phyloP scores from a whole-genome alignment of 2,888 invertebrate genomes.

The Drosophila anomelani region DNA sequence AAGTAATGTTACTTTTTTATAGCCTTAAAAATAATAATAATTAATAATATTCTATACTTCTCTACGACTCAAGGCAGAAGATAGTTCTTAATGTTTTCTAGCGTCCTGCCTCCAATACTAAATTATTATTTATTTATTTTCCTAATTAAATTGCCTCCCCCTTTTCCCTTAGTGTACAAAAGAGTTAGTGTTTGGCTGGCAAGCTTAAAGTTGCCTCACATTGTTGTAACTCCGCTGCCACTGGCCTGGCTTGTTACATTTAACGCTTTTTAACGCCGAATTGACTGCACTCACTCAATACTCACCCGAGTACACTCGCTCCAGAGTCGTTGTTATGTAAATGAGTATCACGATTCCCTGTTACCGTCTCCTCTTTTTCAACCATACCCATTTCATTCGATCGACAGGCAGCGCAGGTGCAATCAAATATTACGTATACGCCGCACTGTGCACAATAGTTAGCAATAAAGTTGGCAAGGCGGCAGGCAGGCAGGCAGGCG shows the following conservation, averaged over 20 bases:
- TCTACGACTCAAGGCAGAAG: neutral
- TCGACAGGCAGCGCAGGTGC: constrained; percentile 63
- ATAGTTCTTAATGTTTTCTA: neutral
- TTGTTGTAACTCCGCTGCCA: constrained; percentile 52
- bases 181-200: constrained; percentile 53
- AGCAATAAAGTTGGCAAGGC: constrained; percentile 36
- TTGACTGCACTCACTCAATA: constrained; percentile 57
- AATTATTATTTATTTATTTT: neutral
- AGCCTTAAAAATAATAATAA: too few relatives aligned
- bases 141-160: neutral
- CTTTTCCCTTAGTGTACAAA: neutral
- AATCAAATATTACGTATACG: constrained; percentile 63
- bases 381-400: constrained; percentile 44
- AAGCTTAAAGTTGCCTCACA: constrained; percentile 70
- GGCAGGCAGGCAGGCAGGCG: neutral
- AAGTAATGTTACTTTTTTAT: neutral
- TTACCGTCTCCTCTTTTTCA: neutral
- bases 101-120: neutral
- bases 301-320: constrained; percentile 24
- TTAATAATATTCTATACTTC: too few relatives aligned
- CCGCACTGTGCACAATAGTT: constrained; percentile 46
- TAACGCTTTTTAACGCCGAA: constrained; percentile 73
- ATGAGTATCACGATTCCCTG: constrained; percentile 61
- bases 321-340: constrained; percentile 68
- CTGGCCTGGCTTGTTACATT: constrained; percentile 64